Conservation (phyloP, 2,113 vertebrate species). For the Chaenogobius annularis region DNA sequence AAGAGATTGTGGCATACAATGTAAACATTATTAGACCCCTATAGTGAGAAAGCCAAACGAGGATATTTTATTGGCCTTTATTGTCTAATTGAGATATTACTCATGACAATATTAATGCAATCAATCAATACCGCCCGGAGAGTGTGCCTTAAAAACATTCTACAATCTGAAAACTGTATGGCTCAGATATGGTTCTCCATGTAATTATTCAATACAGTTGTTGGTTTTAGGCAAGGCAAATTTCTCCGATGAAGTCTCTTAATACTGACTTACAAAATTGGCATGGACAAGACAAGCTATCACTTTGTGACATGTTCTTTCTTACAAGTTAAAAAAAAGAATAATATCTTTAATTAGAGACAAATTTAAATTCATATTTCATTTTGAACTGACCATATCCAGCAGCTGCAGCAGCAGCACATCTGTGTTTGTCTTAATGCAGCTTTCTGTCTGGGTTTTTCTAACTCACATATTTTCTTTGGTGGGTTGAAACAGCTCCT, state of each 20-base stretch:
- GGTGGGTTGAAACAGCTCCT: constrained; percentile 43
- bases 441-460: constrained; percentile 39
- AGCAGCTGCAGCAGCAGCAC: constrained; percentile 5
- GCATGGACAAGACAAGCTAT: neutral
- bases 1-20: neutral
- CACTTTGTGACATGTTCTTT: neutral
- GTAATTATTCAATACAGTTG: neutral
- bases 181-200: neutral
- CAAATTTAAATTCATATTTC: neutral
- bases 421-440: constrained; percentile 24
- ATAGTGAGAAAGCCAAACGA: neutral
- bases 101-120: neutral
- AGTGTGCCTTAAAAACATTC: neutral
- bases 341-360: neutral
- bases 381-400: constrained; percentile 5
- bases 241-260: neutral
- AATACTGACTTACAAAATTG: neutral
- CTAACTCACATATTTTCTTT: constrained; percentile 23
- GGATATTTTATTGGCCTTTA: neutral
- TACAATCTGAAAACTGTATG: neutral
- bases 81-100: neutral
- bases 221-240: neutral
- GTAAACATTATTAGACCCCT: neutral
- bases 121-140: neutral
- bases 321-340: neutral